Evolutionary conservation across 2,797 vertebrate genomes (phyloP).

Genomic region (Chiloscyllium punctatum): DNA sequence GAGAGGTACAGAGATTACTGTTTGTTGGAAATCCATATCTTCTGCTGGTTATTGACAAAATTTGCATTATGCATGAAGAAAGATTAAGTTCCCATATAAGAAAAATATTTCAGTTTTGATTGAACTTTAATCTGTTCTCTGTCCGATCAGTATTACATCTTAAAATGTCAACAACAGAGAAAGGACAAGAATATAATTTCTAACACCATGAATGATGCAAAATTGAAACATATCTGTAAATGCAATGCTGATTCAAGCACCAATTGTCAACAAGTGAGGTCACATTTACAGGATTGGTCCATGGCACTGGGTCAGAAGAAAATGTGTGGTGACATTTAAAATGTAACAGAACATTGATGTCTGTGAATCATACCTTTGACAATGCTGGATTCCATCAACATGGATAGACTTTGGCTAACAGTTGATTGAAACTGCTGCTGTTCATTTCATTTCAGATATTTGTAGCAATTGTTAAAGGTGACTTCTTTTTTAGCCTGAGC

Average conservation of each 20-base stretch:
- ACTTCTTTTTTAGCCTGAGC: not conserved
- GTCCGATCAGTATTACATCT: not conserved
- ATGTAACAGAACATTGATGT: not conserved
- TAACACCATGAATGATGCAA: not conserved
- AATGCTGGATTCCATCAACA: not conserved
- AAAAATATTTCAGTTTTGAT: not conserved
- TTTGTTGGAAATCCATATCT: not conserved
- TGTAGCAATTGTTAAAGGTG: not conserved
- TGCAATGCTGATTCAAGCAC: too few species aligned
- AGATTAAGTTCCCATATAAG: too few species aligned
- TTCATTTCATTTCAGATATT: constrained; percentile 5
- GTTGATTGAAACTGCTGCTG: not conserved
- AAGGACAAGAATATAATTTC: not conserved
- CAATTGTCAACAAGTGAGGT: not conserved
- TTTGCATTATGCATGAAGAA: constrained; percentile 11
- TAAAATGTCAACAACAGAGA: not conserved
- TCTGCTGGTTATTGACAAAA: not conserved
- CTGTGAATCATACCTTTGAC: not conserved
- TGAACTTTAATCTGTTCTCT: constrained; percentile 6
- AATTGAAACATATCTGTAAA: not conserved
- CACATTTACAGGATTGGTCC: too few species aligned
- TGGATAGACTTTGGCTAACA: not conserved
- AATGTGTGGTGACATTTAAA: not conserved
- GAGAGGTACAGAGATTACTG: not conserved
- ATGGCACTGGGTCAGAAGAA: not conserved